A percentile compares a stretch with the other conserved stretches of the same genome.
phyloP scores from a whole-genome alignment of 2,888 invertebrate genomes.

The Gryllus longicercus region DNA sequence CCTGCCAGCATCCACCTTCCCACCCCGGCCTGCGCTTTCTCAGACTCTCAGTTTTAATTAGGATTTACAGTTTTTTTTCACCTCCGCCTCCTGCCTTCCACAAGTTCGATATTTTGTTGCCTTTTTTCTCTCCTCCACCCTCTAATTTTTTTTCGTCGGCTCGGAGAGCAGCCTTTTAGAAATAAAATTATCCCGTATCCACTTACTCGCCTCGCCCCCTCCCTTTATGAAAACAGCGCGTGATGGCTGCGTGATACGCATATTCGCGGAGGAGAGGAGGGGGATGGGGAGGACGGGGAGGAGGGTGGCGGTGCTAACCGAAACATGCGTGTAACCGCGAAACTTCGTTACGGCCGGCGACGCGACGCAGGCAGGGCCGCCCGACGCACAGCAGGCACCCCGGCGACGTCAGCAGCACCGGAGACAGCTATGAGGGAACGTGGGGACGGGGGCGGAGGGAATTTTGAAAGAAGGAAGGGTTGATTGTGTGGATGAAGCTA shows the following conservation, averaged over 20 bases:
- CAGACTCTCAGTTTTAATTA: constrained; percentile 3
- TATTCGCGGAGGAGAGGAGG: no score
- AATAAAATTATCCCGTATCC: constrained; percentile 17
- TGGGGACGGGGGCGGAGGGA: not conserved
- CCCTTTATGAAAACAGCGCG: not conserved
- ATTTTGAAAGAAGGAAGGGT: not conserved
- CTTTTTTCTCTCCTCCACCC: not conserved
- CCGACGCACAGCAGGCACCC: not conserved
- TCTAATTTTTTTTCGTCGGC: not conserved
- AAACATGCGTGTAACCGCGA: constrained; percentile 8
- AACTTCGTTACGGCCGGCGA: not conserved
- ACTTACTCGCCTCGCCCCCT: not conserved
- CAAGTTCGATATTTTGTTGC: not conserved
- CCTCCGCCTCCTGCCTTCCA: not conserved
- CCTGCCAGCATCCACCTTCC: no score
- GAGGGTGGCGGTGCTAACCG: not conserved
- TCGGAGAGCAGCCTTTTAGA: not conserved
- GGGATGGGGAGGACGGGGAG: no score
- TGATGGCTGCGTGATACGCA: not conserved
- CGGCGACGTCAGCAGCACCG: no score
- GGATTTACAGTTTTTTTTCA: constrained; percentile 11
- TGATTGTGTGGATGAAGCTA: no score
- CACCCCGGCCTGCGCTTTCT: not conserved
- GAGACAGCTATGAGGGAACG: not conserved
- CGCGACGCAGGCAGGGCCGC: not conserved